These are phyloP conservation scores for Setophaga kirtlandii DNA, from an alignment of 2,113 vertebrate species.

Conservation along the genomic window DNA sequence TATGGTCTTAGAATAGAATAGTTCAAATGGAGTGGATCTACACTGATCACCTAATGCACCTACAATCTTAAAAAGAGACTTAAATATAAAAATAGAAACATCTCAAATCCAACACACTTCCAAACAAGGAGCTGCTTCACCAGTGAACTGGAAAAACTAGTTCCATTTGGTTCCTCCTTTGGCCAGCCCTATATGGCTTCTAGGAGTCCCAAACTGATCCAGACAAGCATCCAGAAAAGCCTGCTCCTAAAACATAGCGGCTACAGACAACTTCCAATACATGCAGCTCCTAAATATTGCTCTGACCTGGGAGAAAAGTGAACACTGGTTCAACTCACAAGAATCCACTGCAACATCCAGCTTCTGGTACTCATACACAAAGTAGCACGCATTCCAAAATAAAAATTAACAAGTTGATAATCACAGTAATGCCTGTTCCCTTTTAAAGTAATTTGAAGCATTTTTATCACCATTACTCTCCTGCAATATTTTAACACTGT, in stretches of 20 bases:
- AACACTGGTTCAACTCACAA: neutral
- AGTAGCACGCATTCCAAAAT: neutral
- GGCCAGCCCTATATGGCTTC: neutral
- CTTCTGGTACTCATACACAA: neutral
- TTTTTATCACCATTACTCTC: neutral
- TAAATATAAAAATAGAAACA: neutral
- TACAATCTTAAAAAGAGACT: neutral
- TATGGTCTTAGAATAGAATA: neutral
- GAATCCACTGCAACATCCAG: neutral
- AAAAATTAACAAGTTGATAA: neutral
- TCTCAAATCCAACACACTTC: rapidly evolving
- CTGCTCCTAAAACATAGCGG: neutral
- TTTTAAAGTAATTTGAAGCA: neutral
- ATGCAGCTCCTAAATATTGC: neutral
- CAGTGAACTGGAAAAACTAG: neutral
- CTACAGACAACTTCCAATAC: rapidly evolving
- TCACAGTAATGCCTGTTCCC: neutral
- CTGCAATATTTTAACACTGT: neutral
- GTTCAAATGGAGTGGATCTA: neutral
- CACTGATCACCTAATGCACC: neutral
- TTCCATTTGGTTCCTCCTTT: neutral
- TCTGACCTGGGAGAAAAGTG: neutral
- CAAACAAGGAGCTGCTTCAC: neutral
- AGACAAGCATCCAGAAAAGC: rapidly evolving
- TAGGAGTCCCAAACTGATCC: neutral